Percentiles rank a stretch among this genome's conserved stretches.
Conservation (phyloP, 1,140 invertebrate species). For the Mizuhopecten yessoensis region DNA sequence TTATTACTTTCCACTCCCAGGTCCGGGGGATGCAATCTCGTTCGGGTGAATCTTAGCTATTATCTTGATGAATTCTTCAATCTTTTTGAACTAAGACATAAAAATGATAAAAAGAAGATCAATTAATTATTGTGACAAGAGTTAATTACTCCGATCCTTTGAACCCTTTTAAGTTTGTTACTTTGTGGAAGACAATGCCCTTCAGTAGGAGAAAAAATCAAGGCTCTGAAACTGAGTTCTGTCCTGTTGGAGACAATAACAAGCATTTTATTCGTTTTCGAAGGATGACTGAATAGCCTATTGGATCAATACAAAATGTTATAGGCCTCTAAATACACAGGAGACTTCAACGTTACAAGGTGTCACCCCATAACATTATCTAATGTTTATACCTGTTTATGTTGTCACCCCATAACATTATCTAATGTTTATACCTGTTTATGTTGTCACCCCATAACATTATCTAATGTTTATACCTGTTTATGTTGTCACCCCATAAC, state of each 20-base stretch:
- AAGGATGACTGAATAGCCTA: neutral
- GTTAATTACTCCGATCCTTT: neutral
- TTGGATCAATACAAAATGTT: neutral
- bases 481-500: no score
- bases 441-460: no score
- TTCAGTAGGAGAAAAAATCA: no score
- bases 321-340: neutral
- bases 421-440: no score
- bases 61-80: neutral
- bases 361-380: neutral
- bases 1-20: neutral
- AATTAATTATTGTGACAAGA: neutral
- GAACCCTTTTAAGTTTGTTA: neutral
- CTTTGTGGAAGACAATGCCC: neutral
- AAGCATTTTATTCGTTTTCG: neutral
- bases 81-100: neutral
- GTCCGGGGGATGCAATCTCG: neutral
- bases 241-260: neutral
- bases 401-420: no score
- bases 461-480: no score
- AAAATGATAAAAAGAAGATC: slow-evolving; percentile 8
- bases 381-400: neutral
- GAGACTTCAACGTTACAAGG: neutral
- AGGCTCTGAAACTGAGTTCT: neutral
- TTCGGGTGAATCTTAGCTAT: neutral